Evolutionary conservation across 2,888 invertebrate species (phyloP), one percentile per base, ranked within the genome.

Genomic region (Venusia cambrica): DNA sequence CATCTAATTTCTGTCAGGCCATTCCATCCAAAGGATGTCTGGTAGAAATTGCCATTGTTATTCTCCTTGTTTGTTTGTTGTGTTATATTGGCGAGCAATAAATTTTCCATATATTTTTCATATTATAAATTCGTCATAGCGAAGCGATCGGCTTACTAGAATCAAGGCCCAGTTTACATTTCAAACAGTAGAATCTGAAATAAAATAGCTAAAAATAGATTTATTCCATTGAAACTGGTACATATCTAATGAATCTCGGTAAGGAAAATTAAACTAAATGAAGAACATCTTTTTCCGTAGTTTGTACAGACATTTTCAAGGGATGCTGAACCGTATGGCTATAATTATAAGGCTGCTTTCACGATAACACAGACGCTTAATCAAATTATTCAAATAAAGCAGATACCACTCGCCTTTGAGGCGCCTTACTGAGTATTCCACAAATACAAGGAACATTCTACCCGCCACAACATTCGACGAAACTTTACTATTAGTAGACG

Each of bases 351-450:
- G 49, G 29, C 27, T 28, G 27, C 16, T 38, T 50, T 53, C 45
- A 12, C 40, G 54, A 47, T 46, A 54, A 57, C 50, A 59, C 56
- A 45, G 30, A 41, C 62, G 66, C 67, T 74, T 76, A 78, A 79
- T 81, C 69, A 77, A 78, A 80, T 81, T 79, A 83, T 81, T 78
- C 76, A 78, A 79, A 78, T 78, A 73, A 65, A 77, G 66, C 60
- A 64, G 71, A 71, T 68, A 64, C 64, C 52, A 51, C 62, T 67
- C 72, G 76, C 60, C 71, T 60, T 48, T 32, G 48, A 60, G 73
- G 73, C 77, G 75, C 74, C 75, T 43, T 61, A 59, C 48, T 48
- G 56, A 69, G 69, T 66, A 65, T 67, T 70, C 71, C 58, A 63
- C 75, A 60, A 62, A 67, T 62, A 69, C 61, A 60, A 61, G 51